These are phyloP conservation scores for Greenwoodochromis staneri DNA, from an alignment of 2,113 vertebrate genomes.

Conservation along the genomic window DNA sequence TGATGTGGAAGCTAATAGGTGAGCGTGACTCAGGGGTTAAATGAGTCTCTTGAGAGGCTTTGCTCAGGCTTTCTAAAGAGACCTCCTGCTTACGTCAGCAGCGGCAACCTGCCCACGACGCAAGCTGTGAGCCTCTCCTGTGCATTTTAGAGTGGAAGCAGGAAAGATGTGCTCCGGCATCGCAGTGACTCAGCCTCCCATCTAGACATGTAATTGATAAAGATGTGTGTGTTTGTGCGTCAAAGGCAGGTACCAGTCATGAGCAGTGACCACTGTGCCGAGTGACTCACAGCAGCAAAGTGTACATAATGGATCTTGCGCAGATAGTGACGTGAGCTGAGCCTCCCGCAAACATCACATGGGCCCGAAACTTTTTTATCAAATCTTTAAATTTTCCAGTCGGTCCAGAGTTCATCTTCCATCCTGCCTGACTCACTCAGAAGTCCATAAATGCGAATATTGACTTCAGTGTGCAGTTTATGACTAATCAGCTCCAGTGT, in stretches of 20 bases:
- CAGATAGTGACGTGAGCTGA: conserved; percentile 5
- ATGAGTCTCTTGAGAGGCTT: conserved; percentile 11
- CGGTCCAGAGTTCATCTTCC: not conserved
- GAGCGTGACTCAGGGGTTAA: conserved; percentile 33
- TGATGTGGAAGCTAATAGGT: conserved; percentile 17
- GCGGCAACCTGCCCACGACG: not conserved
- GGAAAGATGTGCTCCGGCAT: not conserved
- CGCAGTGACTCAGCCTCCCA: conserved; percentile 40
- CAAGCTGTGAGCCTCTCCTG: not conserved
- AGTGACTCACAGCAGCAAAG: conserved; percentile 47
- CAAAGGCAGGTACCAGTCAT: conserved; percentile 46
- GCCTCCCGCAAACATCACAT: not conserved
- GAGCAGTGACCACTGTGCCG: not conserved
- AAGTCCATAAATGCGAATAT: not conserved
- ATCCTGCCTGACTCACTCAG: not conserved
- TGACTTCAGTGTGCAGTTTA: not conserved
- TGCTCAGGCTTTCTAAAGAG: not conserved
- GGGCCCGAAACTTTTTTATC: not conserved
- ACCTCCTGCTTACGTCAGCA: not conserved
- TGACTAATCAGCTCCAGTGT: not conserved
- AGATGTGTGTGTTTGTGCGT: not conserved
- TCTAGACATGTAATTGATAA: not conserved
- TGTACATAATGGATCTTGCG: not conserved
- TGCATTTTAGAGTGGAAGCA: not conserved
- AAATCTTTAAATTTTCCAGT: not conserved